Conservation (phyloP, 2,797 vertebrate species). For the Hipposideros larvatus region DNA sequence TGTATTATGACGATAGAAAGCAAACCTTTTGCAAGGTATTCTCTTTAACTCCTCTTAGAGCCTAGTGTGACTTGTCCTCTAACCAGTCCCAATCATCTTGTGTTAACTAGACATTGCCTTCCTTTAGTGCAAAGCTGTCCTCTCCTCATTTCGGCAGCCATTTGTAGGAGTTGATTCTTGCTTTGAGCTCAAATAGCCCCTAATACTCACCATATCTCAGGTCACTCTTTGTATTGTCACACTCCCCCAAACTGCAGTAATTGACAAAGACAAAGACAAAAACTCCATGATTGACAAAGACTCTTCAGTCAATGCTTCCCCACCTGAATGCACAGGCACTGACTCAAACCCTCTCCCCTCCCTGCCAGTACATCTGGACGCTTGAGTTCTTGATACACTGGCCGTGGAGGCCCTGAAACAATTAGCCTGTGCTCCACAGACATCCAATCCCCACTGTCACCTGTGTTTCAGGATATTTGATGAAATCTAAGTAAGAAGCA, state of each 20-base stretch:
- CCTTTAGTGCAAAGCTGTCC: neutral
- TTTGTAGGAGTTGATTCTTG: neutral
- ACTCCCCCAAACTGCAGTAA: neutral
- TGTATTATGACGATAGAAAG: slow-evolving; percentile 20
- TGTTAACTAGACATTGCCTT: neutral
- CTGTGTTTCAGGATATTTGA: neutral
- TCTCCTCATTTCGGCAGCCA: neutral
- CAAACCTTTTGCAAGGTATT: neutral
- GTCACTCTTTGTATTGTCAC: slow-evolving; percentile 37
- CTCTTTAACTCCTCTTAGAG: neutral
- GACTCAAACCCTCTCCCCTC: neutral
- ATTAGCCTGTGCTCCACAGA: neutral
- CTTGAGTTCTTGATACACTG: neutral
- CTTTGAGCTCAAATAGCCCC: neutral
- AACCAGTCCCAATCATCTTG: neutral
- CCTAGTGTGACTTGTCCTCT: neutral
- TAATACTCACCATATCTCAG: neutral
- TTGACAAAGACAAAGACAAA: neutral
- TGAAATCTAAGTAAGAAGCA: neutral
- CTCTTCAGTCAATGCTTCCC: neutral
- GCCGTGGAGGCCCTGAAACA: neutral
- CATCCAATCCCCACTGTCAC: neutral
- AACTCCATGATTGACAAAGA: neutral
- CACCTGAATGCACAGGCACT: neutral
- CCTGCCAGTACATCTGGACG: neutral